Evolutionary conservation across 2,113 vertebrate species (phyloP), one percentile per base, ranked within the genome.

Genomic region (Epinephelus cyanopodus): DNA sequence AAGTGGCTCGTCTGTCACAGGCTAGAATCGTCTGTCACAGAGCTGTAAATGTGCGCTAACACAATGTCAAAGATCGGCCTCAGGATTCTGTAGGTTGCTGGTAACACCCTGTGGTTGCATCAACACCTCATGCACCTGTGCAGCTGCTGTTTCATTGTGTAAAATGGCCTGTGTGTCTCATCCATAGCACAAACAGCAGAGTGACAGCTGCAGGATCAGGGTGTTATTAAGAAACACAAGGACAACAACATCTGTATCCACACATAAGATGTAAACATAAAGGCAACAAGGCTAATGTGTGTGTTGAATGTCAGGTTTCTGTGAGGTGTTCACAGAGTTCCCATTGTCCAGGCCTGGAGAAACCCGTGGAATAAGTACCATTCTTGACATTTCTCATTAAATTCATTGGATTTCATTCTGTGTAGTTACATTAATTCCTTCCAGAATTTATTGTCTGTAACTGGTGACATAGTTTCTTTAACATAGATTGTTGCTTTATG

Each of bases 1-100:
- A 63, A 64, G 74, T 79, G 69, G n/a, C 64, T 74, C 77, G 25
- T 3, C 69, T 85, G 82, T 84, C 70, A 74, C 66, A 39, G 48
- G 66, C 90, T 81, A 62, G 89, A 93, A 94, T 57, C 60, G 79
- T 93, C 92, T 74, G 73, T 86, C 68, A 79, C 7, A 45, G 52
- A 74, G 37, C 62, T 50, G 62, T 21, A 62, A 45, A 74, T 56
- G 74, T 71, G 45, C 48, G 39, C 57, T 18, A 77, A 77, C 56
- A 82, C 86, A 89, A 74, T 79, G 86, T 77, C 5, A 79, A 50
- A 73, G 29, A 69, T 68, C 64, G 50, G 75, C 68, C 17, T 17
- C 10, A 39, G 52, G 42, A 74, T 86, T 81, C 67, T 83, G 64
- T 60, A 5, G n/a, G 48, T 19, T 68, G 39, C 83, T 83, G 56